Conservation (phyloP, 2,888 invertebrate species). For the Mayetiola destructor region DNA sequence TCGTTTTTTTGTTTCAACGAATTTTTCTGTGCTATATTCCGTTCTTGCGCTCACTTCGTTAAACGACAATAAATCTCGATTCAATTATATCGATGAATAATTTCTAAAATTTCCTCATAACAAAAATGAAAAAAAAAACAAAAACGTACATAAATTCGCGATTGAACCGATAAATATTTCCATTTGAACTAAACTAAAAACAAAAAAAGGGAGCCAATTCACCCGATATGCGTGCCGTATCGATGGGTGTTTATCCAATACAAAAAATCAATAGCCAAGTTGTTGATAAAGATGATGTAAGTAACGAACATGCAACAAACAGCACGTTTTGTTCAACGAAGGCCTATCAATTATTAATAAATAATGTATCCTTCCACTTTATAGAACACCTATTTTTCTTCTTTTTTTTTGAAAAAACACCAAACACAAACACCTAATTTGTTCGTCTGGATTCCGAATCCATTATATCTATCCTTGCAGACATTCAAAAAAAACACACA, state of each 20-base stretch:
- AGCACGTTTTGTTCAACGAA: not conserved
- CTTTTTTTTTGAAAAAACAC: too few species aligned
- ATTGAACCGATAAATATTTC: not conserved
- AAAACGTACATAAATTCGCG: constrained; percentile 17
- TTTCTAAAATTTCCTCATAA: not conserved
- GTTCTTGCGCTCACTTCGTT: not conserved
- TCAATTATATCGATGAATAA: not conserved
- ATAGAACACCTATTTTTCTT: too few species aligned
- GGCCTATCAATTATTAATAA: not conserved
- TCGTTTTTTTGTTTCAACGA: constrained; percentile 1
- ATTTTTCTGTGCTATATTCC: not conserved
- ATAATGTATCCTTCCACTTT: too few species aligned
- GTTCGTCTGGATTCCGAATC: too few species aligned
- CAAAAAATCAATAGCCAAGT: constrained; percentile 79
- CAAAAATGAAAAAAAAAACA: constrained; percentile 14
- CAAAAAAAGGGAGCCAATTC: constrained; percentile 66
- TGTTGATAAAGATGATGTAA: constrained; percentile 79
- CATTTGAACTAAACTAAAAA: not conserved
- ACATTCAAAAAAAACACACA: not conserved
- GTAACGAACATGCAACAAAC: constrained; percentile 38
- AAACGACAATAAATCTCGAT: not conserved
- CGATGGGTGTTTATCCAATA: constrained; percentile 82
- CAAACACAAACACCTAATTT: not conserved
- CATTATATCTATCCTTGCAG: not conserved
- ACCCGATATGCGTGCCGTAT: constrained; percentile 78